phyloP scores from a whole-genome alignment of 2,888 invertebrate genomes.

The Erebia epiphron region DNA sequence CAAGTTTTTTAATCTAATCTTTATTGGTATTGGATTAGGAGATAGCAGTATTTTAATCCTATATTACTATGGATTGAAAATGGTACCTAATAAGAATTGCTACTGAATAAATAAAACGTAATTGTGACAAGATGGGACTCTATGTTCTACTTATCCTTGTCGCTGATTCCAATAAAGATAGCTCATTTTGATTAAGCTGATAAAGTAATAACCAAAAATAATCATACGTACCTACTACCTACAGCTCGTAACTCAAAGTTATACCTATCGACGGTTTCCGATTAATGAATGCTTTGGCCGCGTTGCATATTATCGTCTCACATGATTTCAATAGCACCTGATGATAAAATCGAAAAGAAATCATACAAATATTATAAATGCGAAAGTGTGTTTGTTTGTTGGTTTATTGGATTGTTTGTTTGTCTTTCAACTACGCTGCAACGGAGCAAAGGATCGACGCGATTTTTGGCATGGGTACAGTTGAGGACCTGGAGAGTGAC shows the following conservation, averaged over 20 bases:
- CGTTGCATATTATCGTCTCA: slow-evolving; percentile 10
- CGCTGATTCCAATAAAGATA: slow-evolving; percentile 1
- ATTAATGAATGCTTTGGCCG: not conserved
- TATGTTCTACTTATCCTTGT: slow-evolving; percentile 1
- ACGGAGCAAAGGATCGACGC: too few relatives aligned
- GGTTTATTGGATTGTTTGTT: too few relatives aligned
- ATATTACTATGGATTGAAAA: not conserved
- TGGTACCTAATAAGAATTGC: not conserved
- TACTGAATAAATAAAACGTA: not conserved
- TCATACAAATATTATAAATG: not conserved
- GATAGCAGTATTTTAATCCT: not conserved
- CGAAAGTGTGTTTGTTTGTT: too few relatives aligned
- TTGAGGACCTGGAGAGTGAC: too few relatives aligned
- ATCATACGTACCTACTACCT: not conserved
- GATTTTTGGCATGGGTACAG: too few relatives aligned
- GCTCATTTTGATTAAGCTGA: not conserved
- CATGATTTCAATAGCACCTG: not conserved
- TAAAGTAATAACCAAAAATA: slow-evolving; percentile 1
- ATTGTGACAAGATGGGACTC: not conserved
- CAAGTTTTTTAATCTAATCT: not conserved
- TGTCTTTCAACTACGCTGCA: too few relatives aligned
- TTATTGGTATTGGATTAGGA: not conserved
- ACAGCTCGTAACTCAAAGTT: not conserved
- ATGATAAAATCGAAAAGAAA: slow-evolving; percentile 17
- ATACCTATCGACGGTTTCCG: not conserved